Conservation (phyloP, 2,888 invertebrate genomes). For the Drosophila paracracens region DNA sequence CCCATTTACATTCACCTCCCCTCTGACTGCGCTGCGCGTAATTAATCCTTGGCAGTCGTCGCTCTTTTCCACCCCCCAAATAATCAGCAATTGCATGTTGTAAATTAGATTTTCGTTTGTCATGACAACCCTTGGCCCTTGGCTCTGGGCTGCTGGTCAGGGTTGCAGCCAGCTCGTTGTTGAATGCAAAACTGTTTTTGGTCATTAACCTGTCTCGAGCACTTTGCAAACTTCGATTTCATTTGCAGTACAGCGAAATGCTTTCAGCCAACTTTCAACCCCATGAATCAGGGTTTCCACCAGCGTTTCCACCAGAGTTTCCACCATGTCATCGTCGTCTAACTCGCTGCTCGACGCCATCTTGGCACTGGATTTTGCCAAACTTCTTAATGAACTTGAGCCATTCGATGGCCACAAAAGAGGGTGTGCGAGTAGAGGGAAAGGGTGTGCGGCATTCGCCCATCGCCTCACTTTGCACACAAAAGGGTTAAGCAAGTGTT, state of each 20-base stretch:
- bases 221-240: slow-evolving; percentile 66
- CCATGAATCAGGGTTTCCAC: slow-evolving; percentile 32
- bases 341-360: slow-evolving; percentile 52
- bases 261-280: slow-evolving; percentile 71
- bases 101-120: slow-evolving; percentile 78
- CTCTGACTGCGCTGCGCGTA: slow-evolving; percentile 69
- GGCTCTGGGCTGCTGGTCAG: slow-evolving; percentile 40
- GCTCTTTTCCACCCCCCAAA: slow-evolving; percentile 48
- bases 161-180: slow-evolving; percentile 59
- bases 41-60: slow-evolving; percentile 68
- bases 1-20: background rate
- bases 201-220: slow-evolving; percentile 80
- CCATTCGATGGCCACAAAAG: background rate
- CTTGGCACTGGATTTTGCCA: slow-evolving; percentile 26
- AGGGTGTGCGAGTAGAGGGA: background rate
- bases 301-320: slow-evolving; percentile 12
- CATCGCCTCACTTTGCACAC: slow-evolving; percentile 29
- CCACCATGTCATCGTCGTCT: slow-evolving; percentile 58
- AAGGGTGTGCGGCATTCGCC: background rate
- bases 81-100: slow-evolving; percentile 70
- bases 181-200: slow-evolving; percentile 79
- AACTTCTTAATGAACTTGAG: slow-evolving; percentile 77
- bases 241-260: slow-evolving; percentile 61
- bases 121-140: slow-evolving; percentile 71
- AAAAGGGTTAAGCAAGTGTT: slow-evolving; percentile 80